Base-by-base conservation (phyloP, 2,888 invertebrate genomes). In the Lordiphosa fenestrarum region DNA sequence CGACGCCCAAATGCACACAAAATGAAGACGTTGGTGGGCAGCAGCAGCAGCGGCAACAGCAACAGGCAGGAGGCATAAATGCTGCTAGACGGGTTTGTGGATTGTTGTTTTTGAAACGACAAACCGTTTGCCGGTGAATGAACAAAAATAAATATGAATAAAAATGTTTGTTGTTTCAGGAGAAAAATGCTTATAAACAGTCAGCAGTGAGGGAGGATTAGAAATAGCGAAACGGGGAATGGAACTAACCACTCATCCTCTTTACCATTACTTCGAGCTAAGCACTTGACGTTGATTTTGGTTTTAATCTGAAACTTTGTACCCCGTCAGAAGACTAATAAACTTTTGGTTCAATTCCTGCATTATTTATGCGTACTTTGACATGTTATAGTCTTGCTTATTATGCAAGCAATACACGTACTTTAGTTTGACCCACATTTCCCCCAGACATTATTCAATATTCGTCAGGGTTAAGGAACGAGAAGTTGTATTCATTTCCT, bases 401-500 rank as follows among this genome's bases (percentile, higher is more conserved):
- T 48, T 59, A 12, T 12, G 53, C 23, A 62, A 60, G 62, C 49
- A 33, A 30, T 44, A 62, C 42, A 49, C 33, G 73, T 69, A 71
- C 59, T 47, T 65, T 42, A 49, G 55, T 54, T 55, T 76, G 76
- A 77, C 77, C 77, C 58, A 77, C 62, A 65, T 77, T 59, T 30
- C 13, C 30, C 30, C 30, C 30, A 30, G 30, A 30, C 30, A 76
- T 77, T 76, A 77, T 70, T 81, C 62, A 72, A 77, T 77, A 71
- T 63, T 62, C 60, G 59, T 58, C 58, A 60, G 46, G 57, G 23
- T 55, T 12, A 54, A 54, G 58, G 52, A 46, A 36, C 23, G 23
- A 48, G 48, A 54, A 53, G 21, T 36, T 39, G 55, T 54, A 62
- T 50, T 39, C 49, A 55, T 52, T 74, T 74, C 72, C 69, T 72